These are phyloP conservation scores for Dilophus febrilis DNA, from an alignment of 2,888 invertebrate species.

Conservation along the genomic window DNA sequence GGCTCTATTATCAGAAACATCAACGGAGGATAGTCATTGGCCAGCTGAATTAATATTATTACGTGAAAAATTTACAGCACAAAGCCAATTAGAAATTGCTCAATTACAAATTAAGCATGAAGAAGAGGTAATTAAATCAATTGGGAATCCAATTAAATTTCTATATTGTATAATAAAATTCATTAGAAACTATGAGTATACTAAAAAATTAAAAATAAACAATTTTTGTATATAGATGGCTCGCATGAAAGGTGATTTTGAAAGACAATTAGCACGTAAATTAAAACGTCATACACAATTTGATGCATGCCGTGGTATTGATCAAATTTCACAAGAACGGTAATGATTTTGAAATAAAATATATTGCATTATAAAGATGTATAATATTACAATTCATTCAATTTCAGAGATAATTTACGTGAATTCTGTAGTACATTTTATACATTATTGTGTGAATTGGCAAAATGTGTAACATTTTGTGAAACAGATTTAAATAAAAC, in stretches of 20 bases:
- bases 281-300: conserved; percentile 27
- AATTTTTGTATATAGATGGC: conserved; percentile 28
- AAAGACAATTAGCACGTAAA: conserved; percentile 28
- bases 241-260: conserved; percentile 27
- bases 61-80: conserved; percentile 52
- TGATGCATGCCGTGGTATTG: conserved; percentile 25
- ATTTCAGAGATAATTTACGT: conserved; percentile 42
- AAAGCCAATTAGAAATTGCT: conserved; percentile 41
- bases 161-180: too few species aligned
- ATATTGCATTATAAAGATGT: too few species aligned
- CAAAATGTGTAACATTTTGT: conserved; percentile 55
- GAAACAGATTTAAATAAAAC: conserved; percentile 67
- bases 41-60: conserved; percentile 55
- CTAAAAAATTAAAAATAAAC: too few species aligned
- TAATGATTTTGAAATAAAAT: too few species aligned
- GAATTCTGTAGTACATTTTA: conserved; percentile 47
- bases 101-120: conserved; percentile 38
- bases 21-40: conserved; percentile 53
- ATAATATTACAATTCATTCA: too few species aligned
- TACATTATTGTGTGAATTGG: conserved; percentile 46
- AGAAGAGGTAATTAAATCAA: conserved; percentile 46
- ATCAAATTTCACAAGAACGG: conserved; percentile 24
- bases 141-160: too few species aligned
- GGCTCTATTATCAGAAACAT: conserved; percentile 51
- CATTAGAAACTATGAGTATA: too few species aligned